Base-by-base conservation (phyloP, 23 tunicate species). In the Ascidia mentula region DNA sequence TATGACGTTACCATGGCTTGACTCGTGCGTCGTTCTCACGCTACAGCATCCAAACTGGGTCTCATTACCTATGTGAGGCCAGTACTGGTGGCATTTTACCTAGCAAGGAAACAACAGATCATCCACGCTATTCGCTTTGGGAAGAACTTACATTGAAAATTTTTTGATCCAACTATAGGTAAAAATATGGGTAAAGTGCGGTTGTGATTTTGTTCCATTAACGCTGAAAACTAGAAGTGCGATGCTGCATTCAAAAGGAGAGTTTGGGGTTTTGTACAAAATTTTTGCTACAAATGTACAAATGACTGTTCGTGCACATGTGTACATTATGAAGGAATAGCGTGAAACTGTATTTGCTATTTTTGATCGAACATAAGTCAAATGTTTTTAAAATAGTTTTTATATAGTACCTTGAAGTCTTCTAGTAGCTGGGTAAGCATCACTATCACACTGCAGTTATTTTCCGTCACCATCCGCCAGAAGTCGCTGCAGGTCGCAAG, bases 371-470 rank as follows among this genome's bases (percentile, higher is more conserved):
- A n/a, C n/a, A n/a, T n/a, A n/a, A n/a, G n/a, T n/a, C n/a, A n/a
- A n/a, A n/a, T n/a, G n/a, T n/a, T n/a, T n/a, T n/a, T n/a, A n/a
- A n/a, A n/a, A n/a, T n/a, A n/a, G n/a, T n/a, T n/a, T n/a, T n/a
- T n/a, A n/a, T n/a, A n/a, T n/a, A n/a, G n/a, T n/a, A 84, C 88
- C 88, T 77, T 84, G 65, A 13, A 28, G 34, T 46, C 45, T 61
- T 84, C 88, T 38, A 30, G 65, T 28, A 84, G 36, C 30, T 60
- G 35, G 22, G 88, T 84, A 0, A 77, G 74, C 88, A 84, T 76
- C 38, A 77, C 88, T 2, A 84, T 77, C 36, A 84, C 82, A 2
- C 4, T 17, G 77, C 81, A 84, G 17, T 46, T 59, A 18, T 84
- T 34, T 1, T 84, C 75, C 0, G 77, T 37, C 31, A 82, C 73